Base-by-base conservation (phyloP, 1,140 invertebrate genomes). In the Calycopis cecrops region DNA sequence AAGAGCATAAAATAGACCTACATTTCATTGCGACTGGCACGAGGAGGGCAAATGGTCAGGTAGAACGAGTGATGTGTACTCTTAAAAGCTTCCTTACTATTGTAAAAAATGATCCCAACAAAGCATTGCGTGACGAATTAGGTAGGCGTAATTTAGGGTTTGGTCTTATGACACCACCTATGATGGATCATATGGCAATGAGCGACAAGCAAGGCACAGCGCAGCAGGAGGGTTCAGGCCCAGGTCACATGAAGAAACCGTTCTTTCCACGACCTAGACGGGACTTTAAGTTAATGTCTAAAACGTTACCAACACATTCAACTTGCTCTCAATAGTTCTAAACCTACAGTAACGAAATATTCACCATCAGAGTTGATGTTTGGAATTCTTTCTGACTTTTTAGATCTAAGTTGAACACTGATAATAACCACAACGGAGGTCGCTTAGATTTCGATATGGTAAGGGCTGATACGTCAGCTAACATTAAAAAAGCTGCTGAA, bases 311-410 rank as follows among this genome's bases (percentile, higher is more conserved):
- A n/a, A n/a, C n/a, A n/a, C n/a, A n/a, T n/a, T n/a, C n/a, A n/a
- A n/a, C n/a, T n/a, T n/a, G n/a, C n/a, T n/a, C n/a, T n/a, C n/a
- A n/a, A n/a, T n/a, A n/a, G n/a, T n/a, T n/a, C n/a, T n/a, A n/a
- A n/a, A n/a, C n/a, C n/a, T n/a, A n/a, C n/a, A n/a, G n/a, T n/a
- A n/a, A n/a, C n/a, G n/a, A n/a, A 17, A 18, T 48, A 48, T 28
- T 21, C 47, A 7, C 35, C 54, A 1, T 49, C 18, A 8, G 54
- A 56, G 14, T 16, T 56, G 4, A 56, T 57, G 48, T 57, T 57
- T n/a, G 55, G 55, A 4, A 57, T 57, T 8, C 42, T 35, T 6
- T 38, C 56, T 3, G 6, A 28, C 21, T 28, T 28, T 28, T 2
- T 28, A 28, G 2, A 28, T 6, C 21, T 2, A 3, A 6, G 2